Evolutionary conservation across 2,888 invertebrate species (phyloP).

Genomic region (Emmelina monodactyla): DNA sequence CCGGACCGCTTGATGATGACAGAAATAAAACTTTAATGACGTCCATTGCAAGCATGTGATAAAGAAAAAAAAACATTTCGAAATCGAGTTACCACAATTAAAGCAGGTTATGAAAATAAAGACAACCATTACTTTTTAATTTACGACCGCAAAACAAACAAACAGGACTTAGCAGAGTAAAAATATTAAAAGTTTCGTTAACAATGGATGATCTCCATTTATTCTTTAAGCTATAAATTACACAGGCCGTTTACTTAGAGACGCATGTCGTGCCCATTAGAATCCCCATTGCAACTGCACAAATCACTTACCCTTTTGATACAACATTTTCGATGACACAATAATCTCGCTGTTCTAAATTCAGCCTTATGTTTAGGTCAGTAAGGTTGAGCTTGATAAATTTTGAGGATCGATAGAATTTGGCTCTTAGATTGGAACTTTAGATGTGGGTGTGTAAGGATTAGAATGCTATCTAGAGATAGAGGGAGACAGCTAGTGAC

Average conservation of each 20-base stretch:
- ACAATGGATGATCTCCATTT: slow-evolving; percentile 52
- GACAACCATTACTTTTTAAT: no score
- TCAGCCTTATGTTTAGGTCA: rapidly evolving
- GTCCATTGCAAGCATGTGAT: no score
- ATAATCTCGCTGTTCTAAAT: neutral
- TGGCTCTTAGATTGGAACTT: slow-evolving; percentile 17
- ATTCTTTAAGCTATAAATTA: slow-evolving; percentile 52
- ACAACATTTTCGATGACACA: slow-evolving; percentile 16
- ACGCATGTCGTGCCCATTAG: slow-evolving; percentile 51
- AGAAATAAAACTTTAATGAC: no score
- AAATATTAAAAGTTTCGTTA: slow-evolving; percentile 56
- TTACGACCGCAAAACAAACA: slow-evolving; percentile 40
- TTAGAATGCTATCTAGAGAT: slow-evolving; percentile 14
- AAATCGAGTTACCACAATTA: no score
- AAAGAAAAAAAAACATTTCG: no score
- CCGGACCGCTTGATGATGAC: no score
- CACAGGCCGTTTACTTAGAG: slow-evolving; percentile 33
- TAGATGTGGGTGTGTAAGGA: slow-evolving; percentile 23
- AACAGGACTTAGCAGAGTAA: slow-evolving; percentile 36
- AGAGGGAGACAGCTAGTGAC: slow-evolving; percentile 44
- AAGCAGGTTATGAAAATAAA: no score
- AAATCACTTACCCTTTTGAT: slow-evolving; percentile 36
- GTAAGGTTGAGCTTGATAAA: slow-evolving; percentile 12
- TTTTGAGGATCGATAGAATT: neutral
- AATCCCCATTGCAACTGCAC: slow-evolving; percentile 41